Conservation (phyloP, 2,888 invertebrate species). For the Habrosyne pyritoides region DNA sequence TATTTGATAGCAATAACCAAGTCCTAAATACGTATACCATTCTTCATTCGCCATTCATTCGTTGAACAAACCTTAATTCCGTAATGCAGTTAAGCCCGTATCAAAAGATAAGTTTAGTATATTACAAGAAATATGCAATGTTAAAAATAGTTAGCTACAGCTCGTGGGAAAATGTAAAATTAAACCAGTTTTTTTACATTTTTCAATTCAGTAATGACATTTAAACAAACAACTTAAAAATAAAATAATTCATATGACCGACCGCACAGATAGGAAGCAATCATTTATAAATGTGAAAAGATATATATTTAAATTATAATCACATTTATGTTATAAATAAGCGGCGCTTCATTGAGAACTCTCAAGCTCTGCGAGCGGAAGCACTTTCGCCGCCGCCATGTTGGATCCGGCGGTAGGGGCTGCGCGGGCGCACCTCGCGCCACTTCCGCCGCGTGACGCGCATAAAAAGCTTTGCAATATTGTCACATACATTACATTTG, state of each 20-base stretch:
- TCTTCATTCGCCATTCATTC: too few species aligned
- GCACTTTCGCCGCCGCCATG: slow-evolving; percentile 82
- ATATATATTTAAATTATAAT: slow-evolving; percentile 42
- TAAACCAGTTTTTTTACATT: background rate
- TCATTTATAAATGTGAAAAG: slow-evolving; percentile 12
- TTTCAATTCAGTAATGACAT: slow-evolving; percentile 6
- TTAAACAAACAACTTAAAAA: slow-evolving; percentile 3
- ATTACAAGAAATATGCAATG: background rate
- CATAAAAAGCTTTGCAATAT: slow-evolving; percentile 75
- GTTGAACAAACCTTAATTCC: too few species aligned
- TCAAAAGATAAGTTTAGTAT: background rate
- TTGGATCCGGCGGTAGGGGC: slow-evolving; percentile 77
- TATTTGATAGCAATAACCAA: too few species aligned
- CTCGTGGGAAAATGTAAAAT: background rate
- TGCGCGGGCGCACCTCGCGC: slow-evolving; percentile 75
- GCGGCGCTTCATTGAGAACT: slow-evolving; percentile 72
- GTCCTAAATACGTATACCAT: too few species aligned
- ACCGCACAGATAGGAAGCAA: slow-evolving; percentile 5
- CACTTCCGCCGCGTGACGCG: slow-evolving; percentile 79
- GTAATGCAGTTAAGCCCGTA: too few species aligned
- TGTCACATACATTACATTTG: slow-evolving; percentile 73
- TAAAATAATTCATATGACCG: slow-evolving; percentile 5
- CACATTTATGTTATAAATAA: slow-evolving; percentile 59
- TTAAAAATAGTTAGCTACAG: background rate
- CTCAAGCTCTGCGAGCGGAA: slow-evolving; percentile 72